A percentile compares a stretch with the other conserved stretches of the same genome.
phyloP scores from a whole-genome alignment of 2,113 vertebrate genomes.

The Oncorhynchus keta region DNA sequence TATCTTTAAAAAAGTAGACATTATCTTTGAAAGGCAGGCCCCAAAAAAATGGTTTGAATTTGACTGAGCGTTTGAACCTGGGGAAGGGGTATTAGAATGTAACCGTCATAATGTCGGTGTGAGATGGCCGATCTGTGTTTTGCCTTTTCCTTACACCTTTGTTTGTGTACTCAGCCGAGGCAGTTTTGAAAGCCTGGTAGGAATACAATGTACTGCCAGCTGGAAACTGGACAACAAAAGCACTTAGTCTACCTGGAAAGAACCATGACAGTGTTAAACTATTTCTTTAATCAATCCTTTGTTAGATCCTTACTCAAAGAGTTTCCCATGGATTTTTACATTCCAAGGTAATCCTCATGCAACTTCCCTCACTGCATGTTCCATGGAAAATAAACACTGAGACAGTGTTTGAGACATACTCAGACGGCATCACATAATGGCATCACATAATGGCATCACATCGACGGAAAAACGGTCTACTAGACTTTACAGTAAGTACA shows the following conservation, averaged over 20 bases:
- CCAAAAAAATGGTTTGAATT: neutral
- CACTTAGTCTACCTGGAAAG: neutral
- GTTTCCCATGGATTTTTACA: neutral
- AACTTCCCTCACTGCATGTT: neutral
- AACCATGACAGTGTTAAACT: neutral
- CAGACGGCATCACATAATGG: neutral
- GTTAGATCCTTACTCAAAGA: neutral
- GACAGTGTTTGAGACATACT: neutral
- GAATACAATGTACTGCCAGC: constrained; percentile 10
- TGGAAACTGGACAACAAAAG: neutral
- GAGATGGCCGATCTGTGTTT: neutral
- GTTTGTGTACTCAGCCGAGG: neutral
- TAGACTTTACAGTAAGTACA: neutral
- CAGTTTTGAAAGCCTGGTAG: neutral
- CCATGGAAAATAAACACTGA: constrained; percentile 3
- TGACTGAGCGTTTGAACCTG: too few species aligned
- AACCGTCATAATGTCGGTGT: neutral
- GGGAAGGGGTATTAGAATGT: neutral
- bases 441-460: neutral
- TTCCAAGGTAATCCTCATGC: neutral
- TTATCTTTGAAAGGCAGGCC: too few species aligned
- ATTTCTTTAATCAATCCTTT: neutral
- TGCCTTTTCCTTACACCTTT: neutral
- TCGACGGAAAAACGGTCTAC: neutral
- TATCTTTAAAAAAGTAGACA: too few species aligned